Percentiles rank a stretch among this genome's conserved stretches.
phyloP scores from a whole-genome alignment of 2,797 vertebrate species.

The Zenarchopterus dispar region DNA sequence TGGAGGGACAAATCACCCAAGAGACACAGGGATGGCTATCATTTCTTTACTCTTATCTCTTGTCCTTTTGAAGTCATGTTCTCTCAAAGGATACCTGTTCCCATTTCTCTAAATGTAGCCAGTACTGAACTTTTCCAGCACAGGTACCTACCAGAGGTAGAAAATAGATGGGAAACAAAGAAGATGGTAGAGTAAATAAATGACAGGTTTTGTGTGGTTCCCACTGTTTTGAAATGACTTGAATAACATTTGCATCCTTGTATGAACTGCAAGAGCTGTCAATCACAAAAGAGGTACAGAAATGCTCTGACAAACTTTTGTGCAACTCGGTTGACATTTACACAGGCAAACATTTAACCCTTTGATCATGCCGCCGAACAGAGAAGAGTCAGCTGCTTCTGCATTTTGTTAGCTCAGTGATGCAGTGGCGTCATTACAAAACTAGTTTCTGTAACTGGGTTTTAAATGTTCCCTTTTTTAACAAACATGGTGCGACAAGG shows the following conservation, averaged over 20 bases:
- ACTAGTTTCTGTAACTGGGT: neutral
- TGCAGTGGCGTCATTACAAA: conserved; percentile 1
- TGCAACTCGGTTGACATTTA: conserved; percentile 29
- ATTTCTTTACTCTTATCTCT: conserved; percentile 10
- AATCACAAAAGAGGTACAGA: neutral
- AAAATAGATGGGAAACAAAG: neutral
- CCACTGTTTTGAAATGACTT: conserved; percentile 7
- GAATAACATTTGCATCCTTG: conserved; percentile 23
- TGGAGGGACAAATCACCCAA: conserved; percentile 1
- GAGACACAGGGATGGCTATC: conserved; percentile 6
- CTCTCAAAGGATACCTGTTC: conserved; percentile 18
- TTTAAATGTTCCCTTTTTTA: conserved; percentile 29
- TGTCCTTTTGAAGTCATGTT: conserved; percentile 13
- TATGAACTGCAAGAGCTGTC: neutral
- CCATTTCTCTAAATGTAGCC: neutral
- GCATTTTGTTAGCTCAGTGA: conserved; percentile 18
- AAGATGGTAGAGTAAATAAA: neutral
- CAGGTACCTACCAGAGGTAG: conserved; percentile 2
- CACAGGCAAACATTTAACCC: neutral
- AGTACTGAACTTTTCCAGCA: neutral
- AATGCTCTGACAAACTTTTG: conserved; percentile 20
- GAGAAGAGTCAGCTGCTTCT: conserved; percentile 10
- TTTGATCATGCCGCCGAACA: neutral
- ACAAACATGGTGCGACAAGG: conserved; percentile 24
- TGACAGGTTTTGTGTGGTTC: neutral